A percentile compares a stretch with the other conserved stretches of the same genome.
Evolutionary conservation across 2,797 vertebrate species (phyloP).

Genomic region (Eulemur albifrons): DNA sequence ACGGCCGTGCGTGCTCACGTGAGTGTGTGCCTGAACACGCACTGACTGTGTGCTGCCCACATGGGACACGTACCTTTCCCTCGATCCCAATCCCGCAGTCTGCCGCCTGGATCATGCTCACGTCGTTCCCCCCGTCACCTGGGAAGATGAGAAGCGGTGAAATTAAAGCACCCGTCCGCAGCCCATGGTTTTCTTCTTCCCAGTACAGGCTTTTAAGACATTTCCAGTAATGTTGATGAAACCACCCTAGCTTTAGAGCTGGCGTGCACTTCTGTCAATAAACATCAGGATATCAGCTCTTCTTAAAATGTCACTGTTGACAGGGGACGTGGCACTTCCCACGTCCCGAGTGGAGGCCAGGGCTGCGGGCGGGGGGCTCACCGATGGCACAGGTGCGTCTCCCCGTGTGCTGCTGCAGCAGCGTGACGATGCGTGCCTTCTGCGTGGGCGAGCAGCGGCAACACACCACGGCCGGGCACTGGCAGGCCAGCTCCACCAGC

Average conservation of each 20-base stretch:
- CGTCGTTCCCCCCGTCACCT: constrained; percentile 90
- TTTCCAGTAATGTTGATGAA: constrained; percentile 14
- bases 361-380: constrained; percentile 74
- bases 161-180: not conserved
- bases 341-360: accelerated
- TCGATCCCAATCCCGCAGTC: constrained; percentile 90
- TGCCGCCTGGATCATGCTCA: constrained; percentile 89
- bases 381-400: constrained; percentile 96
- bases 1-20: accelerated
- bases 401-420: constrained; percentile 93
- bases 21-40: accelerated
- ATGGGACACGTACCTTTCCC: constrained; percentile 83
- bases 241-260: not conserved
- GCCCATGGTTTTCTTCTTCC: not conserved
- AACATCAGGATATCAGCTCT: not conserved
- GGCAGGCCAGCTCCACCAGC: constrained; percentile 96
- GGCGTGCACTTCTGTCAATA: not conserved
- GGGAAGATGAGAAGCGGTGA: not conserved
- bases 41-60: not conserved
- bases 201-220: not conserved
- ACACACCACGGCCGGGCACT: constrained; percentile 97
- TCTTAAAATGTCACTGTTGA: not conserved
- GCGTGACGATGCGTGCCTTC: constrained; percentile 94
- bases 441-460: constrained; percentile 98
- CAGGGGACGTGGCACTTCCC: not conserved